phyloP scores from a whole-genome alignment of 2,888 invertebrate genomes.

The Trachelus stipa region DNA sequence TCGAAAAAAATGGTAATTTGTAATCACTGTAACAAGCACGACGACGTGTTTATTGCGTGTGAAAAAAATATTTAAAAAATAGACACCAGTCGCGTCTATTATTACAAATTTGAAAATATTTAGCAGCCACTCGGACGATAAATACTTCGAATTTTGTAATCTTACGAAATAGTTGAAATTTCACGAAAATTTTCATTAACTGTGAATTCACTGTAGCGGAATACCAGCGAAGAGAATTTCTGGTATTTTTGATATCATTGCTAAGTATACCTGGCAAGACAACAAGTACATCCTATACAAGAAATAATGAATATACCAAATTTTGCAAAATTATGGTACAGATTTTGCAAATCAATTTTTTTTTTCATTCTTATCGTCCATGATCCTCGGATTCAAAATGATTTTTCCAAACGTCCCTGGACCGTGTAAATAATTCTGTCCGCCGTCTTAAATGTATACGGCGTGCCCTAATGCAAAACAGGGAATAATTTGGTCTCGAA shows the following conservation, averaged over 20 bases:
- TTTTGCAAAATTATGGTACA: not conserved
- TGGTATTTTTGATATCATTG: not conserved
- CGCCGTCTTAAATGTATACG: not conserved
- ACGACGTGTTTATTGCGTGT: not conserved
- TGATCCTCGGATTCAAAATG: not conserved
- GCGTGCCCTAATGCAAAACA: not conserved
- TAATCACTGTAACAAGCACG: constrained; percentile 19
- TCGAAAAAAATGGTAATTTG: constrained; percentile 35
- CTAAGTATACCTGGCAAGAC: not conserved
- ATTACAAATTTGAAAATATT: too few species aligned
- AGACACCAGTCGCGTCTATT: too few species aligned
- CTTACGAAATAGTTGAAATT: too few species aligned
- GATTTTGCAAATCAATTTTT: not conserved
- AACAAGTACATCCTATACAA: not conserved
- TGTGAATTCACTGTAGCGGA: too few species aligned
- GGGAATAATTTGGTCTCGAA: not conserved
- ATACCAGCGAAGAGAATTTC: not conserved
- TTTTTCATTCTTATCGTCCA: not conserved
- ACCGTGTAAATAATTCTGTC: not conserved
- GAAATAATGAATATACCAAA: not conserved
- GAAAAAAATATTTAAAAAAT: not conserved
- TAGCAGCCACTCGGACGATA: too few species aligned
- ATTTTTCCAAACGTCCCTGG: not conserved
- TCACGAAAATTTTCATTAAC: too few species aligned
- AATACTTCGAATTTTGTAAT: too few species aligned